Evolutionary conservation across 2,113 vertebrate species (phyloP).

Genomic region (Cercopithecus mona): DNA sequence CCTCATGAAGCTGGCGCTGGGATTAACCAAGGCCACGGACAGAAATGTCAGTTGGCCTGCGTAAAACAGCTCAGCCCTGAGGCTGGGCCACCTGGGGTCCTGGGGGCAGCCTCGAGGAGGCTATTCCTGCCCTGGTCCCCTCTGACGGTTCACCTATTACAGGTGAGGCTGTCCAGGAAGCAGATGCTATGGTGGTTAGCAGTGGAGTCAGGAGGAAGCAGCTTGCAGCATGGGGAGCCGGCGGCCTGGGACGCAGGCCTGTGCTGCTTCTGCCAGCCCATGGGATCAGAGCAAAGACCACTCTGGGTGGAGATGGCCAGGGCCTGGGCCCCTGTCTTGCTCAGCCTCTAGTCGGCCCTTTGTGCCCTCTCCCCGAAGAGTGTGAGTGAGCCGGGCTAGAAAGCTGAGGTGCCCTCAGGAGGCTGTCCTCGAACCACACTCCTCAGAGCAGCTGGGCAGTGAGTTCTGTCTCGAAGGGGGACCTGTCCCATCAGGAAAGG

Average conservation of each 20-base stretch:
- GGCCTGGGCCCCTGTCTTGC: neutral
- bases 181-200: neutral
- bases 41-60: neutral
- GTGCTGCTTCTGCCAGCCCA: neutral
- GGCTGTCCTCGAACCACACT: accelerated
- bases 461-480: neutral
- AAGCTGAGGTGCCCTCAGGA: neutral
- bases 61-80: neutral
- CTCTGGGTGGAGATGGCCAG: neutral
- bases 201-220: neutral
- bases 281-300: neutral
- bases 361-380: neutral
- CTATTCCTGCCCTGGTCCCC: neutral
- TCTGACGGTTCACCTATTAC: neutral
- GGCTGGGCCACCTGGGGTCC: neutral
- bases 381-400: neutral
- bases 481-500: neutral
- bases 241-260: neutral
- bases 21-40: neutral
- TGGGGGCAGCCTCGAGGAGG: neutral
- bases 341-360: neutral
- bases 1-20: neutral
- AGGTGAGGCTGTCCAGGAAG: neutral
- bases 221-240: too few species aligned
- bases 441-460: too few species aligned